These are phyloP conservation scores for Paragorgia papillata DNA, from an alignment of 92 coral and sea anemone genomes.

Conservation along the genomic window DNA sequence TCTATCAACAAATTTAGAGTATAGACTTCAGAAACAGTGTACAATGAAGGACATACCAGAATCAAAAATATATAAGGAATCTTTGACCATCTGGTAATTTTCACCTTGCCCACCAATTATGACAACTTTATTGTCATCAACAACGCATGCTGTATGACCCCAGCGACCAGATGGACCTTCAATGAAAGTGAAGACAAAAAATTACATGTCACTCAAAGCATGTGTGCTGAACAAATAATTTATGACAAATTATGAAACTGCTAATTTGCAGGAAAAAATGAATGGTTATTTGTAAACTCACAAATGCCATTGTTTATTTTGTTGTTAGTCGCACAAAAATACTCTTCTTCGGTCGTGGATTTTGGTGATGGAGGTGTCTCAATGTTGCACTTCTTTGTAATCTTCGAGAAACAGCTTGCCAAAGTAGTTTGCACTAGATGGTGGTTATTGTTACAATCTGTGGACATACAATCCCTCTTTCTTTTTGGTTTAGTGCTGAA, in stretches of 20 bases:
- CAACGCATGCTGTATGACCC: constrained; percentile 79
- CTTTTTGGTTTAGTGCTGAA: not conserved
- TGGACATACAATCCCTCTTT: not conserved
- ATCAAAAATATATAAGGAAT: constrained; percentile 73
- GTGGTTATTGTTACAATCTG: constrained; percentile 9
- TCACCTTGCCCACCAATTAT: constrained; percentile 88
- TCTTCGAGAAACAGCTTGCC: not conserved
- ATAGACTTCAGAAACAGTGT: not conserved
- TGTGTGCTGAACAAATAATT: too few species aligned
- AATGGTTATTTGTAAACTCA: not conserved
- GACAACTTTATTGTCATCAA: constrained; percentile 64
- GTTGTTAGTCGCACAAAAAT: not conserved
- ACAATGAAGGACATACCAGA: constrained; percentile 34
- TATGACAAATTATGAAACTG: too few species aligned
- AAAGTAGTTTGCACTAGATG: constrained; percentile 14
- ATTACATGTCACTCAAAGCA: not conserved
- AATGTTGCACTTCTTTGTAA: not conserved
- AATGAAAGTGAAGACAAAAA: not conserved
- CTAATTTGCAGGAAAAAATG: too few species aligned
- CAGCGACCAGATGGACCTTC: constrained; percentile 90
- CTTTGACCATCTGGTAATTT: constrained; percentile 84
- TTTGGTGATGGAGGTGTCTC: not conserved
- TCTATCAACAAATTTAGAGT: not conserved
- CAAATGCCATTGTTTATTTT: not conserved
- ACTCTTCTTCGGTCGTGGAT: not conserved